phyloP scores from a whole-genome alignment of 2,888 invertebrate species.

The Molorchus minor region DNA sequence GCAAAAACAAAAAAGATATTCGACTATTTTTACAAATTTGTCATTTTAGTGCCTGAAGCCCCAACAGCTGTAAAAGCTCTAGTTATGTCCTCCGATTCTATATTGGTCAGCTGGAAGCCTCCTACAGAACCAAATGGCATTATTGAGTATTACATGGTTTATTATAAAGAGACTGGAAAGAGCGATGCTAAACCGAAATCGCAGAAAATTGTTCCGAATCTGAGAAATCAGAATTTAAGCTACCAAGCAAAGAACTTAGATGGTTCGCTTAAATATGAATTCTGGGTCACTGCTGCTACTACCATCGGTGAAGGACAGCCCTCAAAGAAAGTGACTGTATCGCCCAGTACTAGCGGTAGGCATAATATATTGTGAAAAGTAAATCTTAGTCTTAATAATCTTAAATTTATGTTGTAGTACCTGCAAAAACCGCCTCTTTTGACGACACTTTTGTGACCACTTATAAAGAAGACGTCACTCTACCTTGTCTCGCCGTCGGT shows the following conservation, averaged over 20 bases:
- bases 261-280: slow-evolving; percentile 85
- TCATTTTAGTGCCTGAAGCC: slow-evolving; percentile 83
- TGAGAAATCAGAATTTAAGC: slow-evolving; percentile 72
- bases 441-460: slow-evolving; percentile 93
- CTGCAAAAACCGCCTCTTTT: slow-evolving; percentile 94
- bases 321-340: slow-evolving; percentile 85
- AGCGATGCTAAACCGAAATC: slow-evolving; percentile 70
- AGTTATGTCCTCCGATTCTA: slow-evolving; percentile 90
- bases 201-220: slow-evolving; percentile 82
- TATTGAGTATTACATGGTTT: slow-evolving; percentile 92
- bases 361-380: slow-evolving; percentile 3
- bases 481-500: slow-evolving; percentile 92
- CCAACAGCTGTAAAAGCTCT: slow-evolving; percentile 93
- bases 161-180: slow-evolving; percentile 70
- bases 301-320: slow-evolving; percentile 93
- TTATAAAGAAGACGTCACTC: slow-evolving; percentile 89
- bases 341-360: slow-evolving; percentile 82
- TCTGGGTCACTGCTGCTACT: slow-evolving; percentile 95
- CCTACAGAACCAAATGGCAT: slow-evolving; percentile 93
- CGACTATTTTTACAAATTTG: slow-evolving; percentile 18
- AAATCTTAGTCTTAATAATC: not conserved
- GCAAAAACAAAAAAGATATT: slow-evolving; percentile 28
- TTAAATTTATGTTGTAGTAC: slow-evolving; percentile 68
- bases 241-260: slow-evolving; percentile 87
- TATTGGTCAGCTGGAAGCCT: slow-evolving; percentile 93